phyloP scores from a whole-genome alignment of 2,888 invertebrate genomes.

The Lasioglossum pauxillum region DNA sequence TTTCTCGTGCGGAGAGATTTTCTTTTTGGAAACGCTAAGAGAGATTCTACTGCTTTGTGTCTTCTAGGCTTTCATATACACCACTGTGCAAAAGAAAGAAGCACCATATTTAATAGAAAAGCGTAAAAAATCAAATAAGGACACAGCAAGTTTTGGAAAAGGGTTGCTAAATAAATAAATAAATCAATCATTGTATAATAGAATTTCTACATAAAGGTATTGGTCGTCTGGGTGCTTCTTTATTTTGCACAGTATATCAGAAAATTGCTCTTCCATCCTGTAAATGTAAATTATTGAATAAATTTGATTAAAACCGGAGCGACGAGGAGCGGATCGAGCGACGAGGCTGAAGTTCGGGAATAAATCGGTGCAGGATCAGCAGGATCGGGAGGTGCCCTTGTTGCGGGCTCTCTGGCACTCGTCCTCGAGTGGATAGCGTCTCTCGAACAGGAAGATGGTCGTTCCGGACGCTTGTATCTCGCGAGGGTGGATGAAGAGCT shows the following conservation, averaged over 20 bases:
- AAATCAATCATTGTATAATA: too few species aligned
- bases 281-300: neutral
- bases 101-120: too few species aligned
- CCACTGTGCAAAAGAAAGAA: too few species aligned
- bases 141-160: too few species aligned
- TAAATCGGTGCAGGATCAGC: neutral
- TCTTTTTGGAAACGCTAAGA: too few species aligned
- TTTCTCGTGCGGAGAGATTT: neutral
- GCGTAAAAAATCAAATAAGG: too few species aligned
- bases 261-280: too few species aligned
- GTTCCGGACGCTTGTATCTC: conserved; percentile 39
- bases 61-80: neutral
- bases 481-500: conserved; percentile 61
- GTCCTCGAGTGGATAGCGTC: conserved; percentile 33
- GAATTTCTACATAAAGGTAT: too few species aligned
- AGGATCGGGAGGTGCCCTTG: conserved; percentile 8
- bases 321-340: neutral
- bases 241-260: too few species aligned
- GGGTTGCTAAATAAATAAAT: too few species aligned
- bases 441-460: conserved; percentile 40
- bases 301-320: neutral
- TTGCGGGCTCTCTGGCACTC: conserved; percentile 15
- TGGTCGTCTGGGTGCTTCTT: too few species aligned
- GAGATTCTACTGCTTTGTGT: neutral
- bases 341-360: neutral